Evolutionary conservation across 2,797 vertebrate species (phyloP), one percentile per base, ranked within the genome.

Genomic region (Premnoplex brunnescens): DNA sequence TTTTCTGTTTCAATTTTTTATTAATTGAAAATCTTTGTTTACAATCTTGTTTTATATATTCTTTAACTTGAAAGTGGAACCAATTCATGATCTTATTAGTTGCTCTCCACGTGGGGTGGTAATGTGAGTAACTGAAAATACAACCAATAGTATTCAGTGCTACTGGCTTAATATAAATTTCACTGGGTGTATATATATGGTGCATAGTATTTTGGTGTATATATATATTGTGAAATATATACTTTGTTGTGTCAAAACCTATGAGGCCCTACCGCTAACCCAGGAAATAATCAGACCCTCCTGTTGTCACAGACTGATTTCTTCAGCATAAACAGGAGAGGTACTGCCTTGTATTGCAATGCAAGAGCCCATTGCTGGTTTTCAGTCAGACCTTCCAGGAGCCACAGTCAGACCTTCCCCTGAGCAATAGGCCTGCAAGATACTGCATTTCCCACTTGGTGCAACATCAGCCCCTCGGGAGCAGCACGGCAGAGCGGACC

Each of bases 301-400:
- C 28, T 89, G 36, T 72, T 66, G 7, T 2, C 49, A 34, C 0
- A 0, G n/a, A 11, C 2, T 3, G 13, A 1, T 30, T 84, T 77
- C 60, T 80, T 24, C 36, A 63, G 15, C 2, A 5, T 26, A 60
- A 76, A 26, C 71, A 74, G 55, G 46, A 49, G 60, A 72, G 46
- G 34, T 64, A 2, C 37, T 80, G 51, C 34, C 48, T 72, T 32
- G 39, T 24, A 3, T 34, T n/a, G 14, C n/a, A 60, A 6, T 26
- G 41, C 20, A 20, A 32, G 72, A 41, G 32, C 46, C 55, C 24
- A 4, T 23, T 49, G 52, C 85, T 54, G 34, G 9, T 75, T 46
- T 58, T 23, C 73, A 66, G 52, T 21, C 43, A 66, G 72, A 56
- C 20, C 56, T 74, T 34, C 9, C 9, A 32, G 39, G 67, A 82